phyloP scores from a whole-genome alignment of 2,797 vertebrate genomes.

The Syncerus caffer region DNA sequence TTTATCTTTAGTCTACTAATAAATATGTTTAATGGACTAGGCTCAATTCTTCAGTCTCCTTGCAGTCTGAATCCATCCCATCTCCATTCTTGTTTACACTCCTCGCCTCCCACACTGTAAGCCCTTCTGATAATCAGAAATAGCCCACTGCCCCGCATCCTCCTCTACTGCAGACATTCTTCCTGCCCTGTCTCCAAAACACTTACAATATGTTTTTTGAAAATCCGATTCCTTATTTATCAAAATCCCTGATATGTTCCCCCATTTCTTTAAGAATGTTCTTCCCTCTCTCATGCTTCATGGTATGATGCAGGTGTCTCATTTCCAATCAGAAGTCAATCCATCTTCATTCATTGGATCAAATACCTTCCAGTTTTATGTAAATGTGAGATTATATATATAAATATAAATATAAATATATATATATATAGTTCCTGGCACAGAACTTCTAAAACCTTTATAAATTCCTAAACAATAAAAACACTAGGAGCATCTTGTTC shows the following conservation, averaged over 20 bases:
- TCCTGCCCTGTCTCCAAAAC: background rate
- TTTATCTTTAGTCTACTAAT: background rate
- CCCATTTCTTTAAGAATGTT: background rate
- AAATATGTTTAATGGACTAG: background rate
- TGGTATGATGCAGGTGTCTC: background rate
- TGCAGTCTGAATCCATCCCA: background rate
- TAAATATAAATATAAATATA: no score
- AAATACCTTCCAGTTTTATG: background rate
- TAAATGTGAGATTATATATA: background rate
- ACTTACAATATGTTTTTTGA: background rate
- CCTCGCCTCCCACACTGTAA: rapidly evolving
- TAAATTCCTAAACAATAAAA: background rate
- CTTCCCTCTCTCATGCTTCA: background rate
- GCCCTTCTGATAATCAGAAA: background rate
- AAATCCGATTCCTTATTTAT: background rate
- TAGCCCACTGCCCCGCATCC: background rate
- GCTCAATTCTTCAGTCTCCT: background rate
- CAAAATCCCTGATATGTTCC: background rate
- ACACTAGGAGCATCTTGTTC: background rate
- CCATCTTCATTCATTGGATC: background rate
- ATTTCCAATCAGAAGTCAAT: background rate
- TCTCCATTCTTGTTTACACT: background rate
- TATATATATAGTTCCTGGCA: background rate
- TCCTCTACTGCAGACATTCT: no score
- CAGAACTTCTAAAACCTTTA: background rate